Evolutionary conservation across 2,888 invertebrate genomes (phyloP).

Genomic region (Glyphotaelius pellucidus): DNA sequence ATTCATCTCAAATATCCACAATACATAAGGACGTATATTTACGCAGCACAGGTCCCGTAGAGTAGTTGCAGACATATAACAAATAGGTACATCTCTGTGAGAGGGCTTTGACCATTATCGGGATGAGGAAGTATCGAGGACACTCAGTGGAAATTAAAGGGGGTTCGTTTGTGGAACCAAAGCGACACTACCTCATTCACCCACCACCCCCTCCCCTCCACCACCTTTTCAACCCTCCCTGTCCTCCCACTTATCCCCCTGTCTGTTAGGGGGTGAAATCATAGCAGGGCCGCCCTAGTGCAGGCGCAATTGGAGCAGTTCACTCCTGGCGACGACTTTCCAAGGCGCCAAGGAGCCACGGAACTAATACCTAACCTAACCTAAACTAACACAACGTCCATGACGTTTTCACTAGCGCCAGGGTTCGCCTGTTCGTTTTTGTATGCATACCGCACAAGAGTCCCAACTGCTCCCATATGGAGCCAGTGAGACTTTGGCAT

Average conservation of each 20-base stretch:
- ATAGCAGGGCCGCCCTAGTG: background rate
- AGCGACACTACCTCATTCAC: background rate
- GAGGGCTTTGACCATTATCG: background rate
- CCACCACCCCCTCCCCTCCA: background rate
- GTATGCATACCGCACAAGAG: too few species aligned
- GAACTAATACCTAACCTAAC: too few species aligned
- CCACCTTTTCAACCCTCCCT: too few species aligned
- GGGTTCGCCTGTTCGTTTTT: too few species aligned
- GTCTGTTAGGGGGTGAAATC: background rate
- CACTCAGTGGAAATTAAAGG: slow-evolving; percentile 12
- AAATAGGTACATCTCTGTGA: background rate
- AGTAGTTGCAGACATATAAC: background rate
- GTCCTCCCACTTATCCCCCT: background rate
- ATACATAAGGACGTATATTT: background rate
- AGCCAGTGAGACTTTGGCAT: too few species aligned
- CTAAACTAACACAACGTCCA: too few species aligned
- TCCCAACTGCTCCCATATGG: too few species aligned
- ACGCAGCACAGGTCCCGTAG: background rate
- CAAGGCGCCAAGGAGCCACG: too few species aligned
- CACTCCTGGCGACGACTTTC: too few species aligned
- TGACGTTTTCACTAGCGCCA: too few species aligned
- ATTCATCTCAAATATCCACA: background rate
- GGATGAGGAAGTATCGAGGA: background rate
- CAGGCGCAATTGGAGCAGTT: too few species aligned
- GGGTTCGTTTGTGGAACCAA: slow-evolving; percentile 12